Evolutionary conservation across 2,888 invertebrate genomes (phyloP), one percentile per base, ranked within the genome.

Genomic region (Selenia dentaria): DNA sequence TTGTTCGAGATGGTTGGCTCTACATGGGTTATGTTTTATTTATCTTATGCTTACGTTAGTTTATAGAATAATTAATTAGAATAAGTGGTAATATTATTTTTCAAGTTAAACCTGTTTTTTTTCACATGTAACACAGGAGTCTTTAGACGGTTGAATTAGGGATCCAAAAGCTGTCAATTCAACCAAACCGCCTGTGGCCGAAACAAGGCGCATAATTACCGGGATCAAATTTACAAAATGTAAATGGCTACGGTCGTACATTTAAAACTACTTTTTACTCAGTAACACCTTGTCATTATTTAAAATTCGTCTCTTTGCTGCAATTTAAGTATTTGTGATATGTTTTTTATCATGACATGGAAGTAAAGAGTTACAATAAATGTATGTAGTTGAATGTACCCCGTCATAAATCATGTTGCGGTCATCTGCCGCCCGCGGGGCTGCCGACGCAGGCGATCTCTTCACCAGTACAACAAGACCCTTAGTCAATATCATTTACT

Each of bases 401-500:
- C 68, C 64, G 65, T 74, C 81, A 81, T 88, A 83, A 88, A 87
- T 89, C 87, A 87, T 79, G 78, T 67, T 72, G 80, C 82, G 84
- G 87, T 85, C 87, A 86, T 89, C 88, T 86, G 87, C 87, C 86
- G 87, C 89, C 85, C 72, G 83, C 77, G 83, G 85, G 81, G 83
- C 74, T 77, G 79, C 74, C 70, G 76, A 75, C 75, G 73, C 73
- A 64, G 62, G 60, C 45, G 44, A 59, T 56, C 50, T 56, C 41
- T 34, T 41, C 36, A 56, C 64, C 68, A 64, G 12, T 31, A 10
- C 29, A 49, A 27, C 12, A 6, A 48, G 68, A 62, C 14, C 63
- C 16, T 35, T 28, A n/a, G 10, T 24, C 3, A 6, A 11, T 41
- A 25, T 11, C 2, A 16, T 2, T n/a, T 13, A 6, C 28, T 41